These are phyloP conservation scores for Bufotes viridis DNA, from an alignment of 2,797 vertebrate species.

Conservation along the genomic window DNA sequence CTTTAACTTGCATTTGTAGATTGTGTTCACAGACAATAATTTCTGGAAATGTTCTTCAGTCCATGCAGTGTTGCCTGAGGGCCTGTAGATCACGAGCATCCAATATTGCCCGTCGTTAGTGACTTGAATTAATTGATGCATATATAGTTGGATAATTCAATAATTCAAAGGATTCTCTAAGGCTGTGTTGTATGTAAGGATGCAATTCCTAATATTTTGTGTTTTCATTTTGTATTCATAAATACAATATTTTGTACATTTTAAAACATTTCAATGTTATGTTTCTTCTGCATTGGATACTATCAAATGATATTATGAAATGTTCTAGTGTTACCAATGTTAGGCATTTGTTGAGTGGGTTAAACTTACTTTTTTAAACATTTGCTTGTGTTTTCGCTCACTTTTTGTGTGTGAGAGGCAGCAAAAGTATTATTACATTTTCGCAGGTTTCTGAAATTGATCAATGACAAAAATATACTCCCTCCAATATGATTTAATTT, in stretches of 20 bases:
- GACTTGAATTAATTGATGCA: too few relatives aligned
- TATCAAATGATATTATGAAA: neutral
- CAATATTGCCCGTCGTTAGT: too few relatives aligned
- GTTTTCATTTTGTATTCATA: too few relatives aligned
- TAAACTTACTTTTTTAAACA: neutral
- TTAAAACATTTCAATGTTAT: neutral
- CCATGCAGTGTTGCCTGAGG: too few relatives aligned
- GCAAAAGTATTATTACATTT: neutral
- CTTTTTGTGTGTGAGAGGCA: neutral
- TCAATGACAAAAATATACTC: conserved; percentile 42
- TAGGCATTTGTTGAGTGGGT: neutral
- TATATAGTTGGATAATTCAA: too few relatives aligned
- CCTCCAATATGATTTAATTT: conserved; percentile 49
- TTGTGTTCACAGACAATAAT: too few relatives aligned
- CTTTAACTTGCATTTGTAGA: too few relatives aligned
- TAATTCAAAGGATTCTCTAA: neutral
- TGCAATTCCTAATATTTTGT: neutral
- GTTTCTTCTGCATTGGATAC: neutral
- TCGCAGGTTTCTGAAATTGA: conserved; percentile 1
- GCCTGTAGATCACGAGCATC: too few relatives aligned
- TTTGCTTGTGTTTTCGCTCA: neutral
- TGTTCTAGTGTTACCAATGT: neutral
- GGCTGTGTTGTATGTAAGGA: neutral
- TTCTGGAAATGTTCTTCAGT: too few relatives aligned
- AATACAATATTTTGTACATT: too few relatives aligned